Percentiles rank a stretch among this genome's conserved stretches.
These are phyloP conservation scores for Ylistrum balloti DNA, from an alignment of 1,140 invertebrate genomes.

Conservation along the genomic window DNA sequence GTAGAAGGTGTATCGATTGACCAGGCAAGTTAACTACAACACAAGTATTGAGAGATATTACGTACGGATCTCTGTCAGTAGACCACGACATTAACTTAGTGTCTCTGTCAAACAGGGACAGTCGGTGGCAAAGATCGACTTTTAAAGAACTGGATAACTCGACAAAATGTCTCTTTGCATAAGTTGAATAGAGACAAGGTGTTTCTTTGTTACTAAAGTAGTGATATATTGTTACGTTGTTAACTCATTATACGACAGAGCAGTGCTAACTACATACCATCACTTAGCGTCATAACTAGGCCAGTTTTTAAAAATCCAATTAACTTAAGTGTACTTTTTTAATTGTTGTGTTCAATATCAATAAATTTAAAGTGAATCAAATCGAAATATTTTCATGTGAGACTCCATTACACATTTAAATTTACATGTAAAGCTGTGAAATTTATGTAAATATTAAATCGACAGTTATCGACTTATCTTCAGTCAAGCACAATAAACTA, in stretches of 20 bases:
- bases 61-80: neutral
- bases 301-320: neutral
- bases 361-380: neutral
- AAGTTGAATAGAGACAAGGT: slow-evolving; percentile 4
- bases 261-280: neutral
- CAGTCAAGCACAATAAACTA: neutral
- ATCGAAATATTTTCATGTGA: neutral
- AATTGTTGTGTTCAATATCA: neutral
- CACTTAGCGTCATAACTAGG: neutral
- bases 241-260: neutral
- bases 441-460: neutral
- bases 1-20: neutral
- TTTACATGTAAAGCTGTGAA: neutral
- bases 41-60: neutral
- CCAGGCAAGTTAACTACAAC: no score
- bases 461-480: neutral
- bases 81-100: neutral
- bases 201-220: neutral
- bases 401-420: neutral
- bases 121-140: neutral
- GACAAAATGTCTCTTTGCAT: slow-evolving; percentile 32
- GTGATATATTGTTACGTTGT: neutral
- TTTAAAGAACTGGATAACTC: slow-evolving; percentile 11
- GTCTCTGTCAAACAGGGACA: neutral
- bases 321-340: neutral